Evolutionary conservation across 2,888 invertebrate genomes (phyloP), one percentile per base, ranked within the genome.

Genomic region (Parapristionchus giblindavisi): DNA sequence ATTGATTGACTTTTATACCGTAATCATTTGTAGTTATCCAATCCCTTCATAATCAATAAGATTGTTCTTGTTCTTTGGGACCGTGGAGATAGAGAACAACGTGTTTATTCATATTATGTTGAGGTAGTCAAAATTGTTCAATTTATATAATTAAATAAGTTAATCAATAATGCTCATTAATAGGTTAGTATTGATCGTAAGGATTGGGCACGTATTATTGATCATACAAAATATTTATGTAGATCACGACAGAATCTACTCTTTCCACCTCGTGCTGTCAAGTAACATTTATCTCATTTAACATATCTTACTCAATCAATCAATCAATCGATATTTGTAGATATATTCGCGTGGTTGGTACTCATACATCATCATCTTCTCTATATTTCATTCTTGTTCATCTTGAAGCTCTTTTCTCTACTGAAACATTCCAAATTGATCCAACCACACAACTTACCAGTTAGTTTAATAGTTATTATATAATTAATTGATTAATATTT

Each of bases 231-330:
- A 80, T 96, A 93, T 90, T 93, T 93, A 88, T 99, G 99, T 89
- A 92, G 99, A 77, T 96, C 96, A 27, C 96, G 95, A 95, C 99
- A 99, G 90, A 93, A 92, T 88, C 91, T 99, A 66, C 96, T 94
- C 90, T 99, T 99, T 90, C 92, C 92, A 83, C 92, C 94, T 48
- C 90, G 94, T 77, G 96, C 97, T 73, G 94, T 96, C 78, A 93
- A 93, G 89, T 91, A 77, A 77, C 88, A 71, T 21, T 40, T 5
- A n/a, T 29, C 38, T 24, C 3, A 11, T 43, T 29, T 4, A 11
- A 21, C n/a, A 29, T 40, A 3, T 24, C 1, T 54, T n/a, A 17
- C 54, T 32, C 43, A 60, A 66, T 43, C 24, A n/a, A 54, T n/a
- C 1, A 24, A 52, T 36, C n/a, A 4, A 34, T 27, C 32, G 11